These are phyloP conservation scores for Drosophila oshimai DNA, from an alignment of 1,140 invertebrate genomes.

Conservation along the genomic window DNA sequence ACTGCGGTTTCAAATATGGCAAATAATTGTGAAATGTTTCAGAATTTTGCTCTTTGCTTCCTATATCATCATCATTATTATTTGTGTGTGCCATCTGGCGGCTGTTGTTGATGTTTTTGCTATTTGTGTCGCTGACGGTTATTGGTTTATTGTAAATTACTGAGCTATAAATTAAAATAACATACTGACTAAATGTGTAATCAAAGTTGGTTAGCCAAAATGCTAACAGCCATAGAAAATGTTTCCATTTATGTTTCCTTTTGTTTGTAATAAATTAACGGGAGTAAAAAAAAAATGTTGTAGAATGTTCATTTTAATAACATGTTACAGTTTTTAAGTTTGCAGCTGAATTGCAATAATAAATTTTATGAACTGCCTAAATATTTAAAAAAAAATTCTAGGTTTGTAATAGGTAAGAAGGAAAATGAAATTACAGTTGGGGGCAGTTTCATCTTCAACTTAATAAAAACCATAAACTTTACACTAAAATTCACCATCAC, in stretches of 20 bases:
- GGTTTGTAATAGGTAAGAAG: no score
- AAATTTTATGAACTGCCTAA: no score
- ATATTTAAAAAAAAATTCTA: no score
- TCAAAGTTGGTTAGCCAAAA: slow-evolving; percentile 41
- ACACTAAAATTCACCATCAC: no score
- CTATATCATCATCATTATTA: slow-evolving; percentile 19
- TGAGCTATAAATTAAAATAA: slow-evolving; percentile 72
- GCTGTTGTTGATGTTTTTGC: slow-evolving; percentile 28
- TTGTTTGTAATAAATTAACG: neutral
- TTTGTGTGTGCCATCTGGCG: slow-evolving; percentile 42
- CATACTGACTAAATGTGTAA: slow-evolving; percentile 69
- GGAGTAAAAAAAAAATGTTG: no score
- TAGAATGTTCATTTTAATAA: no score
- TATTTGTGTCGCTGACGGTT: slow-evolving; percentile 26
- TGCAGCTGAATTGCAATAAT: no score
- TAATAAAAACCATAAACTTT: no score
- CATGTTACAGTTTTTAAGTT: no score
- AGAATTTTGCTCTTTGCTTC: neutral
- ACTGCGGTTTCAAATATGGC: slow-evolving; percentile 74
- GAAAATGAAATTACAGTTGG: no score
- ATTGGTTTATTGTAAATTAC: slow-evolving; percentile 74
- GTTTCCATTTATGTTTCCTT: neutral
- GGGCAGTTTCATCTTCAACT: no score
- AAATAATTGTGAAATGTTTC: slow-evolving; percentile 71
- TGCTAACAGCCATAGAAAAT: slow-evolving; percentile 6